phyloP scores from a whole-genome alignment of 2,113 vertebrate genomes.

The Drymodes brunneopygia region DNA sequence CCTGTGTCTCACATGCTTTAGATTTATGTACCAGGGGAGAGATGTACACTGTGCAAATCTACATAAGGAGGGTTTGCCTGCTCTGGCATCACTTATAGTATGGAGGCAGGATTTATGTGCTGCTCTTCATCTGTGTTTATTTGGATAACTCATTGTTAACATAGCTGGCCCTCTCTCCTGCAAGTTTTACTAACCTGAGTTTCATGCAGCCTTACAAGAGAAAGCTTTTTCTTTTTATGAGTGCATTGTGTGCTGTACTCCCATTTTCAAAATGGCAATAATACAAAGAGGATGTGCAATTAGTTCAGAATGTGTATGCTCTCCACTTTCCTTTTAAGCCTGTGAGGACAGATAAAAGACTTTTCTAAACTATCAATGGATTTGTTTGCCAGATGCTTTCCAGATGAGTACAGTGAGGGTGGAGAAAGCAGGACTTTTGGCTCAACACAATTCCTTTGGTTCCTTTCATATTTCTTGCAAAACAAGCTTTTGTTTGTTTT shows the following conservation, averaged over 20 bases:
- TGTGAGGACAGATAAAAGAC: conserved; percentile 8
- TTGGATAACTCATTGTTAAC: neutral
- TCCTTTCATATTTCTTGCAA: conserved; percentile 43
- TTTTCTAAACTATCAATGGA: conserved; percentile 1
- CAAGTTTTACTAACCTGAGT: neutral
- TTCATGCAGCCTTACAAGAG: neutral
- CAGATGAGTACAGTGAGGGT: conserved; percentile 23
- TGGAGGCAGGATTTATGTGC: neutral
- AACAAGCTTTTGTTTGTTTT: conserved; percentile 25
- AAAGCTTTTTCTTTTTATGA: neutral
- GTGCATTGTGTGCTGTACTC: neutral
- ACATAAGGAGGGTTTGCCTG: neutral
- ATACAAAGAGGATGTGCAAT: neutral
- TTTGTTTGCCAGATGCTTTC: conserved; percentile 37
- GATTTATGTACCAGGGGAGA: neutral
- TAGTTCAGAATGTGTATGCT: neutral
- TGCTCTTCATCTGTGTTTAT: neutral
- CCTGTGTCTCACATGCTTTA: neutral
- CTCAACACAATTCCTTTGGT: neutral
- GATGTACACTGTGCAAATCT: neutral
- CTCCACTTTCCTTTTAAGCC: neutral
- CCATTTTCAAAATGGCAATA: neutral
- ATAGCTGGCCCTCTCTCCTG: neutral
- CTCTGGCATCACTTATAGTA: neutral
- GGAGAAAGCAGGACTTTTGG: conserved; percentile 5